A percentile compares a stretch with the other conserved stretches of the same genome.
Evolutionary conservation across 1,140 invertebrate genomes (phyloP).

Genomic region (Ylistrum balloti): DNA sequence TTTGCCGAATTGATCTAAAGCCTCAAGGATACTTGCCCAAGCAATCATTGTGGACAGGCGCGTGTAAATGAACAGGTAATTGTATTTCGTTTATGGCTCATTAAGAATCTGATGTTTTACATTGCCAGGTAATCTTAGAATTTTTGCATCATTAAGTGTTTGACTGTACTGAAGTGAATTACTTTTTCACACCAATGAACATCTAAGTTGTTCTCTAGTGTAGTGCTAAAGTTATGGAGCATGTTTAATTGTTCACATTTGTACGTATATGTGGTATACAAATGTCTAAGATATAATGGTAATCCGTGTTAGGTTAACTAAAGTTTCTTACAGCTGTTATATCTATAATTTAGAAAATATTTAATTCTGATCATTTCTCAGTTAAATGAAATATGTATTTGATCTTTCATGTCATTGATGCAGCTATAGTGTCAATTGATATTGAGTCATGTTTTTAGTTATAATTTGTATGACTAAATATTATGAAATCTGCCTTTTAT

Average conservation of each 20-base stretch:
- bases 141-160: not conserved
- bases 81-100: constrained; percentile 27
- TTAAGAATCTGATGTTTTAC: not conserved
- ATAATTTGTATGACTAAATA: too few species aligned
- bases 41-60: not conserved
- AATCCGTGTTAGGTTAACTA: not conserved
- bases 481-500: too few species aligned
- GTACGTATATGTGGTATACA: not conserved
- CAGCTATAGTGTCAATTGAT: too few species aligned
- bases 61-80: constrained; percentile 1
- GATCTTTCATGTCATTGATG: too few species aligned
- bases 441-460: too few species aligned
- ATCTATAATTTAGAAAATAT: too few species aligned
- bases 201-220: not conserved
- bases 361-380: too few species aligned
- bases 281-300: too few species aligned
- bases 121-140: not conserved
- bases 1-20: not conserved
- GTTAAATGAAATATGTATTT: too few species aligned
- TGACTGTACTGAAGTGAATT: not conserved
- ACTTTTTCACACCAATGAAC: not conserved
- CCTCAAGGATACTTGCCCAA: not conserved
- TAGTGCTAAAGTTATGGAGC: not conserved
- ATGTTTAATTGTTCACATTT: not conserved
- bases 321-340: too few species aligned